Evolutionary conservation across 2,113 vertebrate species (phyloP).

Genomic region (Oplegnathus fasciatus): DNA sequence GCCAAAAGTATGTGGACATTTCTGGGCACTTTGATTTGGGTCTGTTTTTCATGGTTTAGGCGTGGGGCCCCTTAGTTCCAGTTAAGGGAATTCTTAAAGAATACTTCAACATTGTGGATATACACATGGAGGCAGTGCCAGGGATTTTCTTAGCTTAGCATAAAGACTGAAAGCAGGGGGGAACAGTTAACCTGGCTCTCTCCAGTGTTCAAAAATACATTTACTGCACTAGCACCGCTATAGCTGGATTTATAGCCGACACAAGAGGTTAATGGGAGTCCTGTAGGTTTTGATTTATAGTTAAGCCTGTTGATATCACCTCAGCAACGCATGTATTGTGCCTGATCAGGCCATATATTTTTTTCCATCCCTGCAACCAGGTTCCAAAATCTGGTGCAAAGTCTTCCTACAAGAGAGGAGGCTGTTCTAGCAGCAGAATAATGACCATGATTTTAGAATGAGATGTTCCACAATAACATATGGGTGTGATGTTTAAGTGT

Average conservation of each 20-base stretch:
- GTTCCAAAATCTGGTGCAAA: neutral
- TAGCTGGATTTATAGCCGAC: neutral
- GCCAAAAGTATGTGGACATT: constrained; percentile 4
- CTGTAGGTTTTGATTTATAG: no score
- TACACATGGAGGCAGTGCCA: neutral
- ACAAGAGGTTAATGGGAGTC: neutral
- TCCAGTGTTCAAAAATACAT: neutral
- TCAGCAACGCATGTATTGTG: no score
- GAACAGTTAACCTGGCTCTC: neutral
- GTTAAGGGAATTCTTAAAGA: neutral
- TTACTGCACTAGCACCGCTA: neutral
- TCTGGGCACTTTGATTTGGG: neutral
- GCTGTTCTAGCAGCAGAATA: neutral
- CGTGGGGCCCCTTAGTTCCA: neutral
- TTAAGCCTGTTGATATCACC: no score
- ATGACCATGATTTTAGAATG: neutral
- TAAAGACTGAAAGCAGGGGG: neutral
- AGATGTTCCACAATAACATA: constrained; percentile 1
- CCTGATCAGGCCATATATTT: no score
- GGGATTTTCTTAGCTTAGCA: neutral
- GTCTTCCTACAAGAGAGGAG: neutral
- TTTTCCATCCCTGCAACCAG: neutral
- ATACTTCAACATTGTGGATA: neutral
- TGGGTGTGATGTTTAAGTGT: neutral
- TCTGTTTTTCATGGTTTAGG: neutral